These are phyloP conservation scores for Pinna nobilis DNA, from an alignment of 1,140 invertebrate species.

Conservation along the genomic window DNA sequence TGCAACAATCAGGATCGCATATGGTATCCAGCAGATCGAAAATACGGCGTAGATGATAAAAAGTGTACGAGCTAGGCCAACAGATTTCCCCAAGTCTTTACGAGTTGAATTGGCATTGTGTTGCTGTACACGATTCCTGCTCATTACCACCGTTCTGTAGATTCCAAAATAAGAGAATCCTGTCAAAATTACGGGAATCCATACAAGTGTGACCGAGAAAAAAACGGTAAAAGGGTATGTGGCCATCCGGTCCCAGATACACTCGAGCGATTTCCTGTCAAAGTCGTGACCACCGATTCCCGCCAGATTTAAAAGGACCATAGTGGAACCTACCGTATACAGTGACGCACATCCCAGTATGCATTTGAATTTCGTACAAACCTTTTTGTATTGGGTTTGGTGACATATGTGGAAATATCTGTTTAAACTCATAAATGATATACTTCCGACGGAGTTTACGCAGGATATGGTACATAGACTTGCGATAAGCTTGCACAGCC, in stretches of 20 bases:
- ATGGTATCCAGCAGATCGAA: slow-evolving; percentile 56
- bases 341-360: slow-evolving; percentile 50
- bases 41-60: slow-evolving; percentile 59
- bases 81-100: slow-evolving; percentile 3
- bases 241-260: slow-evolving; percentile 63
- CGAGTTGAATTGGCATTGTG: background rate
- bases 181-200: slow-evolving; percentile 52
- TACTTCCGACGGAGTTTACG: slow-evolving; percentile 58
- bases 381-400: slow-evolving; percentile 46
- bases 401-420: slow-evolving; percentile 63
- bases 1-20: slow-evolving; percentile 48
- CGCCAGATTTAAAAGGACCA: slow-evolving; percentile 50
- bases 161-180: slow-evolving; percentile 50
- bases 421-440: slow-evolving; percentile 58
- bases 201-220: slow-evolving; percentile 55
- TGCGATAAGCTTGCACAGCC: slow-evolving; percentile 59
- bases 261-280: slow-evolving; percentile 59
- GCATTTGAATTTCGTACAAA: slow-evolving; percentile 54
- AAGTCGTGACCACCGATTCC: slow-evolving; percentile 59
- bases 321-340: slow-evolving; percentile 44
- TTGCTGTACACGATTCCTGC: background rate
- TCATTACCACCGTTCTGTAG: slow-evolving; percentile 9
- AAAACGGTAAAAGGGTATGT: slow-evolving; percentile 59
- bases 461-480: slow-evolving; percentile 63
- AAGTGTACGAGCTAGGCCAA: slow-evolving; percentile 41